A percentile compares a stretch with the other conserved stretches of the same genome.
Conservation (phyloP, 1,140 invertebrate genomes). For the Colletes gigas region DNA sequence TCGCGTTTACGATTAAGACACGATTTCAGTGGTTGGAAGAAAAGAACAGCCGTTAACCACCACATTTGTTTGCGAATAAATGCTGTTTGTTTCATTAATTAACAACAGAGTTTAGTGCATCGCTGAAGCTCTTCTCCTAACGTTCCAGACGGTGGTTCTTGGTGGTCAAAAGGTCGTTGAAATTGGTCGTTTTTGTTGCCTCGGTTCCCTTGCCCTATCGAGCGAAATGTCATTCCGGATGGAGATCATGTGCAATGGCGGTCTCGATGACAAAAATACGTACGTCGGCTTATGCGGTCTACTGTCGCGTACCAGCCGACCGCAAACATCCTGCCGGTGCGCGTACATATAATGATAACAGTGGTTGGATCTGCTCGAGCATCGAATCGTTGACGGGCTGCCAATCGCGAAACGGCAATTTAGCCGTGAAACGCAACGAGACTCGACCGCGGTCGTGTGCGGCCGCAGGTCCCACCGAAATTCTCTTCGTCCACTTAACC, state of each 20-base stretch:
- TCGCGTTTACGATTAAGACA: not conserved
- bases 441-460: conserved; percentile 54
- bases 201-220: not conserved
- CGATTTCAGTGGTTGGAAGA: no score
- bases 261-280: conserved; percentile 56
- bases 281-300: conserved; percentile 47
- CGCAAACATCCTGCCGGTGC: conserved; percentile 46
- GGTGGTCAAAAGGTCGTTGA: not conserved
- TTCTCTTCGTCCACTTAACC: conserved; percentile 44
- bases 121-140: no score
- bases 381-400: conserved; percentile 64
- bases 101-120: no score
- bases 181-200: not conserved
- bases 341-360: conserved; percentile 59
- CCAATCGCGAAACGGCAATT: conserved; percentile 65
- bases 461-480: conserved; percentile 45
- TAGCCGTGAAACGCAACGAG: conserved; percentile 59
- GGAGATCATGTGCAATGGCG: conserved; percentile 50
- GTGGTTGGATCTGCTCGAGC: conserved; percentile 36
- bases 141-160: no score
- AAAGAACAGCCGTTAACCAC: no score
- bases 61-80: no score
- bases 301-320: conserved; percentile 46
- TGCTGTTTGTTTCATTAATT: no score
- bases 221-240: conserved; percentile 55